phyloP scores from a whole-genome alignment of 1,140 invertebrate species.

The Glossosoma conforme region DNA sequence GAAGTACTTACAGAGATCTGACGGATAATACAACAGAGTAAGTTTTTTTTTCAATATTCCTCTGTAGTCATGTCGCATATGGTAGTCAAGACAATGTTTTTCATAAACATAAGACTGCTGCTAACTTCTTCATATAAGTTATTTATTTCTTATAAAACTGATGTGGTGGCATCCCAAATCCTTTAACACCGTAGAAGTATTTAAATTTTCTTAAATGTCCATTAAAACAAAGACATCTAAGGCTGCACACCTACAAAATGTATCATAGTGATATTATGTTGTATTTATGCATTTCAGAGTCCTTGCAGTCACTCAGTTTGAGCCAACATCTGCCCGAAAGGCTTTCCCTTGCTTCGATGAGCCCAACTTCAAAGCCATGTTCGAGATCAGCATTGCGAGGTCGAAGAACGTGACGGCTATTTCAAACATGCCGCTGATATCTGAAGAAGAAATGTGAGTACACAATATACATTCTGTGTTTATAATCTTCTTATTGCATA shows the following conservation, averaged over 20 bases:
- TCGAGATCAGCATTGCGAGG: constrained; percentile 60
- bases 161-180: too few relatives aligned
- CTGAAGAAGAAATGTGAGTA: constrained; percentile 44
- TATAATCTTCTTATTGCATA: neutral
- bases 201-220: too few relatives aligned
- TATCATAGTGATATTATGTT: too few relatives aligned
- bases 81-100: too few relatives aligned
- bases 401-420: constrained; percentile 49
- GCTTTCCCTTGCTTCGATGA: constrained; percentile 75
- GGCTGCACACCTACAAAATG: too few relatives aligned
- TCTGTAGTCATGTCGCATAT: too few relatives aligned
- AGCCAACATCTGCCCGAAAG: constrained; percentile 60
- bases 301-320: constrained; percentile 62
- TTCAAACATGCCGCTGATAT: constrained; percentile 56
- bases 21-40: constrained; percentile 41
- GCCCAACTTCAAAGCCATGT: constrained; percentile 71
- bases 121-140: neutral
- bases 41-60: neutral
- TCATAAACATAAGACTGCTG: too few relatives aligned
- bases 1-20: constrained; percentile 61
- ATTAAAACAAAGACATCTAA: too few relatives aligned
- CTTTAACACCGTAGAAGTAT: too few relatives aligned
- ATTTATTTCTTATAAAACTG: neutral
- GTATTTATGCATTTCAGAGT: too few relatives aligned
- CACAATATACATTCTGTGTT: neutral